These are phyloP conservation scores for Phainopepla nitens DNA, from an alignment of 2,113 vertebrate species.

Conservation along the genomic window DNA sequence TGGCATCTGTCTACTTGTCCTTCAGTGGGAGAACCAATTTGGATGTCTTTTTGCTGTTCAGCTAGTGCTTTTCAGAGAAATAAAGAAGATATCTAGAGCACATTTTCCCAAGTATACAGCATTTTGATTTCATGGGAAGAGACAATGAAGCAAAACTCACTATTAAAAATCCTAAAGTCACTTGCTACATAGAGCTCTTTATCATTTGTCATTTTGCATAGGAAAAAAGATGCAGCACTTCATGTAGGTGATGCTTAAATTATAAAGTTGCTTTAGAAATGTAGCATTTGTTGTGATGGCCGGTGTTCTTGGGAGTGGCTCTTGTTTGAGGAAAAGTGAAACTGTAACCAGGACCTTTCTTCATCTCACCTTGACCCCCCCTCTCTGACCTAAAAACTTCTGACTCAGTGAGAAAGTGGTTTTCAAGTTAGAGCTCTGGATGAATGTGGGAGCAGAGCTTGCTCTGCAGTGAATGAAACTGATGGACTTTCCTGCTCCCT, in stretches of 20 bases:
- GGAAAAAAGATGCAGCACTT: not conserved
- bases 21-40: not conserved
- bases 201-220: not conserved
- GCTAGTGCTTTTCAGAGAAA: not conserved
- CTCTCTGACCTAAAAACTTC: not conserved
- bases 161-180: not conserved
- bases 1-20: not conserved
- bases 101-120: not conserved
- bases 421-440: not conserved
- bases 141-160: not conserved
- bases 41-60: not conserved
- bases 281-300: not conserved
- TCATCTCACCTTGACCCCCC: not conserved
- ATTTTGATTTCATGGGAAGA: not conserved
- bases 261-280: not conserved
- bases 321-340: not conserved
- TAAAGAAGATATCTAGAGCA: not conserved
- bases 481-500: not conserved
- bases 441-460: not conserved
- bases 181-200: not conserved
- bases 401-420: not conserved
- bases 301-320: not conserved
- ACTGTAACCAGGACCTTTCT: not conserved
- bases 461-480: not conserved
- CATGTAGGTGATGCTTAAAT: not conserved